Evolutionary conservation across 2,113 vertebrate genomes (phyloP), one percentile per base, ranked within the genome.

Genomic region (Empidonax traillii): DNA sequence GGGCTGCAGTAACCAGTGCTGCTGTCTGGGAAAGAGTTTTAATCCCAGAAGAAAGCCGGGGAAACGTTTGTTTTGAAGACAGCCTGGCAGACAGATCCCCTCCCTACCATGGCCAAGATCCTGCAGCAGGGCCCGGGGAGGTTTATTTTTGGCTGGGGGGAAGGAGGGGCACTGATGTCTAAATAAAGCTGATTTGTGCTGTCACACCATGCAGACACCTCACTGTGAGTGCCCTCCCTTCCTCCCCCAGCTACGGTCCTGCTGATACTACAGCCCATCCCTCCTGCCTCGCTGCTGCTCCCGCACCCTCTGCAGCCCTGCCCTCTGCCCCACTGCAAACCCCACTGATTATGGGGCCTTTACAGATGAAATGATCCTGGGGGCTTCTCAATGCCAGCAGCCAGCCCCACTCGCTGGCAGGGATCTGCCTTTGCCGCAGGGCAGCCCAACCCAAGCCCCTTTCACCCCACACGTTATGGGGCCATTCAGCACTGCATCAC

Each of bases 311-410:
- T 14, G 20, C 49, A 74, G 49, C 67, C 33, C 28, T 85, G 46
- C 66, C 68, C 90, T 72, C 94, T 63, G 85, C 93, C 86, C 83
- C 95, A 90, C 95, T 95, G 92, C 94, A 94, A 96, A 83, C 63
- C 63, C 73, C 89, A 87, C 56, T 52, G 53, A 37, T 58, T 71
- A 72, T 0, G 1, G 58, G 30, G 51, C 37, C 61, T 41, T 0
- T 4, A 44, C 47, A 10, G 66, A 43, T 13, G 17, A 69, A 55
- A 46, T 0, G 9, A 68, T 24, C 31, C 63, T 12, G 13, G 21
- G 23, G 35, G 63, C 27, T 59, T 43, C 27, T 9, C 1, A 6
- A 22, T 47, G 89, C 71, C 30, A 37, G 66, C 1, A 5, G 49
- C 33, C 59, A 63, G 56, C 58, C 43, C 52, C 2, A 4, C 62